Evolutionary conservation across 2,113 vertebrate species (phyloP), one percentile per base, ranked within the genome.

Genomic region (Thomomys bottae): DNA sequence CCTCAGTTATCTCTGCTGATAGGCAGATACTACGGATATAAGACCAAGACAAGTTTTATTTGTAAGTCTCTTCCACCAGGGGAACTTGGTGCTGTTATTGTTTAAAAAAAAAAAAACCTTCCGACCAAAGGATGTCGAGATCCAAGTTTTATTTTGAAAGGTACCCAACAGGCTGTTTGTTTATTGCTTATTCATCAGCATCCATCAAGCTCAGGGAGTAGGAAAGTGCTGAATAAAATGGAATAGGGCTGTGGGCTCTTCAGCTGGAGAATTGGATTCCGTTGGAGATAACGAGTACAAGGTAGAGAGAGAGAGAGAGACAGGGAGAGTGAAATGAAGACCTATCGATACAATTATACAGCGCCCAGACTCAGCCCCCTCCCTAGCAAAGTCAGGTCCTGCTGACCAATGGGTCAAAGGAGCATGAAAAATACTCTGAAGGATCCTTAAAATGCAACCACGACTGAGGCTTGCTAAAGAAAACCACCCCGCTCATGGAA

Each of bases 31-130:
- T 71, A 32, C 40, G 71, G 78, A 57, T 59, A 59, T 57, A 78
- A 66, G 34, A 57, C 18, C 54, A 42, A 6, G 42, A 36, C 26
- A 80, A 24, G 9, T 45, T 59, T 85, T 59, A 3, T 11, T 61
- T 30, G 45, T 24, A 32, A 9, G 59, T 66, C 32, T 67, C 40
- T 1, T n/a, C 28, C n/a, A 89, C 4, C 26, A 68, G 6, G 4
- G 24, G 6, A 66, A 77, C 1, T 28, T 61, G 87, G 61, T 79
- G 30, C 83, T 83, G 63, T 89, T 73, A 8, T 78, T 17, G 28
- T 63, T 66, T n/a, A 68, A 61, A 67, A 32, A 66, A 87, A 87
- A 71, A 68, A 64, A 90, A 87, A 70, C 59, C 32, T 87, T 90
- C 32, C n/a, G 38, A 10, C 30, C 45, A 36, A 78, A 72, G 24